Base-by-base conservation (phyloP, 2,113 vertebrate genomes). In the Aramus guarauna region DNA sequence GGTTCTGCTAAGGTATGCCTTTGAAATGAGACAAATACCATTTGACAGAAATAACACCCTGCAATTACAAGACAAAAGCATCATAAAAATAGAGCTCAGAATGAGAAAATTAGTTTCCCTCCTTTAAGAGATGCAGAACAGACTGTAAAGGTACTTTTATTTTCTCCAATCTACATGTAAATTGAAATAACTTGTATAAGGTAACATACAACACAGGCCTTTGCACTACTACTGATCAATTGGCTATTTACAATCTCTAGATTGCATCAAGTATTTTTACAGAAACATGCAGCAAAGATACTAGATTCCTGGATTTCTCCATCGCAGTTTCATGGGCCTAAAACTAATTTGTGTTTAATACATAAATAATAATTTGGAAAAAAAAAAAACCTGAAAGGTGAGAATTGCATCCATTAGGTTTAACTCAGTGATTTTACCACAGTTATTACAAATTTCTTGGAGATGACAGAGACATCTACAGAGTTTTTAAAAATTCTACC, bases 171-270 rank as follows among this genome's bases (percentile, higher is more conserved):
- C 83, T 90, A 23, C 58, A 94, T 73, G 22, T 74, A 92, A 96
- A 97, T 81, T 94, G 82, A 95, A 97, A 95, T 23, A 58, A 8
- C 60, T 43, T 74, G 8, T 91, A 45, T 88, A 91, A 94, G 36
- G 26, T 67, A 64, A 68, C 55, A 39, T 53, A 15, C 3, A 85
- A 12, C 17, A 66, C 11, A 47, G 21, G 11, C n/a, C 8, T 68
- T 45, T n/a, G n/a, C n/a, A n/a, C n/a, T n/a, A n/a, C n/a, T n/a
- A n/a, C n/a, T n/a, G n/a, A n/a, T n/a, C n/a, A n/a, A n/a, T n/a
- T n/a, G n/a, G n/a, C n/a, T n/a, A n/a, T n/a, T n/a, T n/a, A n/a
- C n/a, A 41, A 19, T 32, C 76, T 95, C 18, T 20, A 39, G 9
- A 45, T 18, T 72, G 12, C 11, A 75, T 56, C 43, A 81, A 82